phyloP scores from a whole-genome alignment of 2,113 vertebrate genomes.

The Sminthopsis crassicaudata region DNA sequence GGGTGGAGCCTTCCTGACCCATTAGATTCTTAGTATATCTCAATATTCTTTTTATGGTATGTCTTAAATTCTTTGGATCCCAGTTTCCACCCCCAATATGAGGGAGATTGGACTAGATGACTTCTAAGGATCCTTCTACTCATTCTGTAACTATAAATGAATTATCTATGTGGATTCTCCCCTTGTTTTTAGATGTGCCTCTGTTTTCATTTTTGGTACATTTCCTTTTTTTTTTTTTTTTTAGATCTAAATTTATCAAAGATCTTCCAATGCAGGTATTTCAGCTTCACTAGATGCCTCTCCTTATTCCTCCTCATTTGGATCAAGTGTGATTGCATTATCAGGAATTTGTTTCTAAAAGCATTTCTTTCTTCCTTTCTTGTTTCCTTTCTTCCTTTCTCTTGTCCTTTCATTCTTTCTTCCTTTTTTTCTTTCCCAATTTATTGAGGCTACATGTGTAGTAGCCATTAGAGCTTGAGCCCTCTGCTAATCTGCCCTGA shows the following conservation, averaged over 20 bases:
- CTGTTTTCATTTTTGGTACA: neutral
- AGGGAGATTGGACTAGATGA: neutral
- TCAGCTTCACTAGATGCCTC: neutral
- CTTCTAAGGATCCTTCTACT: neutral
- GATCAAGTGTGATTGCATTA: neutral
- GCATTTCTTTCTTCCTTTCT: neutral
- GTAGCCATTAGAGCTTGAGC: neutral
- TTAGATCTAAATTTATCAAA: neutral
- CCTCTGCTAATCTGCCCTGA: neutral
- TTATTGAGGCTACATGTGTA: neutral
- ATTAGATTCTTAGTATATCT: neutral
- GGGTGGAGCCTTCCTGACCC: neutral
- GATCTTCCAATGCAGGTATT: neutral
- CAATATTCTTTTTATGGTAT: neutral
- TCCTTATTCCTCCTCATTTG: neutral
- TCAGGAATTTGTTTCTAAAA: neutral
- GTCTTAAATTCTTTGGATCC: neutral
- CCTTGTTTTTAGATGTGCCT: neutral
- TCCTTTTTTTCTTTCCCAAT: neutral
- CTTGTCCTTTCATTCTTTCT: neutral
- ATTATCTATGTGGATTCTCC: neutral
- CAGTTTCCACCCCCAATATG: neutral
- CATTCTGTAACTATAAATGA: neutral
- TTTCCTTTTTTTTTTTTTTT: neutral
- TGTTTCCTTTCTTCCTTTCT: neutral